Percentiles rank a stretch among this genome's conserved stretches.
These are phyloP conservation scores for Parus major DNA, from an alignment of 2,113 vertebrate species.

Conservation along the genomic window DNA sequence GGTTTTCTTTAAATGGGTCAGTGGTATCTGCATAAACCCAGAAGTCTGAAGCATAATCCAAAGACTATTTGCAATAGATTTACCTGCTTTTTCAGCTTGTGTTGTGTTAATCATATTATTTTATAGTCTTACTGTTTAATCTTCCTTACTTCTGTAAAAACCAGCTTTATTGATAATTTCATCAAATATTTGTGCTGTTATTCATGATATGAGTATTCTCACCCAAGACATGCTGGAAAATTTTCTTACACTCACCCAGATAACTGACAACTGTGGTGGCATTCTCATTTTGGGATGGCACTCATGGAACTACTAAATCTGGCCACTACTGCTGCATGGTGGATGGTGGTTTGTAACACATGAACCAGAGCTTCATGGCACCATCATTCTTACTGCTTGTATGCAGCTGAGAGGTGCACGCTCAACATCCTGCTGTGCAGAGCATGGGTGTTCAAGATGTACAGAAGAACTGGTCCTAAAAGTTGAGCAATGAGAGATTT, in stretches of 20 bases:
- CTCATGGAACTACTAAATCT: neutral
- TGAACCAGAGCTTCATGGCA: neutral
- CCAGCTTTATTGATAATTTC: neutral
- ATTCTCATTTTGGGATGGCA: neutral
- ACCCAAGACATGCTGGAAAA: neutral
- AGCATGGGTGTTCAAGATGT: neutral
- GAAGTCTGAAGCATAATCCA: neutral
- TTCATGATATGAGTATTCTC: neutral
- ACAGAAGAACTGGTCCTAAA: neutral
- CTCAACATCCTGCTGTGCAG: neutral
- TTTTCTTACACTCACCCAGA: neutral
- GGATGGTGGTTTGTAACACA: neutral
- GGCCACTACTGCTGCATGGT: neutral
- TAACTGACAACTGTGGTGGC: neutral
- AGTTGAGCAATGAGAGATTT: neutral
- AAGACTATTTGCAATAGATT: neutral
- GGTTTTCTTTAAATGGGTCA: neutral
- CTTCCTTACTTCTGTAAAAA: neutral
- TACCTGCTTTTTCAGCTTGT: neutral
- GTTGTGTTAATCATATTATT: neutral
- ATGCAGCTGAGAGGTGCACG: neutral
- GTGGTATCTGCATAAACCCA: neutral
- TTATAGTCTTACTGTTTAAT: neutral
- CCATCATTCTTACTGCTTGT: neutral
- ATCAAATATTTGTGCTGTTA: neutral